These are phyloP conservation scores for Disparrhopalites patrizii DNA, from an alignment of 2,888 invertebrate genomes.

Conservation along the genomic window DNA sequence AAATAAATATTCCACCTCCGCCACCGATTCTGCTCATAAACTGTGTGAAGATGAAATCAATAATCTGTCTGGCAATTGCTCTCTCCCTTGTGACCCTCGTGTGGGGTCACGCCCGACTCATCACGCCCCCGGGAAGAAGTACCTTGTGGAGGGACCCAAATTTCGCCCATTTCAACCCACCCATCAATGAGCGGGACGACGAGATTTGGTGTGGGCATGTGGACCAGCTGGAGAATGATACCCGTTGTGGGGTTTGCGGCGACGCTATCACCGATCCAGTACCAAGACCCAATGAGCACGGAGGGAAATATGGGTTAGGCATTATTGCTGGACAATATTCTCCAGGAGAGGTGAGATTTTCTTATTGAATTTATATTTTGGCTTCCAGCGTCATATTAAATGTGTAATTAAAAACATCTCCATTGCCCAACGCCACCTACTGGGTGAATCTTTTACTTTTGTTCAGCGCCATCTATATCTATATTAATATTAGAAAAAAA, in stretches of 20 bases:
- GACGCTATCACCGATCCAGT: neutral
- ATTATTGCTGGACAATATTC: constrained; percentile 3
- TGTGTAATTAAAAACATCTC: no score
- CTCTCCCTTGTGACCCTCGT: no score
- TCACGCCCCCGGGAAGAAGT: constrained; percentile 2
- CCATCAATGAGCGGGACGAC: constrained; percentile 2
- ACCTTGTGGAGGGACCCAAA: constrained; percentile 4
- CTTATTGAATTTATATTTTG: neutral
- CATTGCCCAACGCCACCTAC: no score
- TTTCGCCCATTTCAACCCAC: constrained; percentile 7
- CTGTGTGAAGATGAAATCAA: no score
- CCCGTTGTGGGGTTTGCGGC: constrained; percentile 11
- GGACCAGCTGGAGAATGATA: neutral
- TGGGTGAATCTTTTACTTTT: no score
- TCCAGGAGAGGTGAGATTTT: constrained; percentile 10
- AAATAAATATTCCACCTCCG: no score
- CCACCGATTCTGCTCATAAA: no score
- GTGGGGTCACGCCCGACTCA: constrained; percentile 10
- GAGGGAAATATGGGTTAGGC: constrained; percentile 7
- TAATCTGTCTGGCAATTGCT: no score
- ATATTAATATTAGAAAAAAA: no score
- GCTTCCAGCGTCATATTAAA: no score
- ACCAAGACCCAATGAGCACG: constrained; percentile 11
- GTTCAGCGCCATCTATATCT: no score
- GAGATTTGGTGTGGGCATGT: neutral